These are phyloP conservation scores for Gymnopithys bicolor DNA, from an alignment of 2,797 vertebrate species.

Conservation along the genomic window DNA sequence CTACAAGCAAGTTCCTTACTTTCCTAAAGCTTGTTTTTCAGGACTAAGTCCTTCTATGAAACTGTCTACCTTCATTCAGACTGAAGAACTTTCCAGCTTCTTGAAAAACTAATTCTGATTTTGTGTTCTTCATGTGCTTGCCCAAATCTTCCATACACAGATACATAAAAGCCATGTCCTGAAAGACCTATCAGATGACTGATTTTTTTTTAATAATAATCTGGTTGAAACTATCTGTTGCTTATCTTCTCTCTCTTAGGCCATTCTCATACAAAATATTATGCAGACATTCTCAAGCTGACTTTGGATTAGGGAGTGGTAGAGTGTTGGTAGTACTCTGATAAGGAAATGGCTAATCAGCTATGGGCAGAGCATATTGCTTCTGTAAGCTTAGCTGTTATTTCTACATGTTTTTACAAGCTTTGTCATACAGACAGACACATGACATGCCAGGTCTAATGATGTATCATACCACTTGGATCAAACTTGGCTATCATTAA, in stretches of 20 bases:
- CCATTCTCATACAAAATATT: not conserved
- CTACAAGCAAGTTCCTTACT: not conserved
- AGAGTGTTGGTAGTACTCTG: not conserved
- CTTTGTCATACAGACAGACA: not conserved
- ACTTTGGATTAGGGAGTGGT: not conserved
- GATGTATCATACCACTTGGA: not conserved
- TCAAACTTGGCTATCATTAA: not conserved
- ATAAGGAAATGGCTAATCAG: not conserved
- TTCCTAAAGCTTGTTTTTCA: not conserved
- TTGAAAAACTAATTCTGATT: not conserved
- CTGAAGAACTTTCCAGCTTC: not conserved
- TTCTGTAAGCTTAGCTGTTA: not conserved
- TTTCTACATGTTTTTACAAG: not conserved
- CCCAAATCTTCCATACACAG: not conserved
- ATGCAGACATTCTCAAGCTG: not conserved
- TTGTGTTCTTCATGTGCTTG: not conserved
- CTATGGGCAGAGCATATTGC: not conserved
- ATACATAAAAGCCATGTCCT: not conserved
- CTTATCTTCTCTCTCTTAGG: not conserved
- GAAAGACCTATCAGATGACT: not conserved
- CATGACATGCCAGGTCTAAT: not conserved
- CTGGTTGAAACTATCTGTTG: not conserved
- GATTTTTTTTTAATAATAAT: not conserved
- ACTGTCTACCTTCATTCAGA: not conserved
- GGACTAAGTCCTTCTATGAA: not conserved